These are phyloP conservation scores for Polymixis flavicincta DNA, from an alignment of 2,888 invertebrate genomes.

Conservation along the genomic window DNA sequence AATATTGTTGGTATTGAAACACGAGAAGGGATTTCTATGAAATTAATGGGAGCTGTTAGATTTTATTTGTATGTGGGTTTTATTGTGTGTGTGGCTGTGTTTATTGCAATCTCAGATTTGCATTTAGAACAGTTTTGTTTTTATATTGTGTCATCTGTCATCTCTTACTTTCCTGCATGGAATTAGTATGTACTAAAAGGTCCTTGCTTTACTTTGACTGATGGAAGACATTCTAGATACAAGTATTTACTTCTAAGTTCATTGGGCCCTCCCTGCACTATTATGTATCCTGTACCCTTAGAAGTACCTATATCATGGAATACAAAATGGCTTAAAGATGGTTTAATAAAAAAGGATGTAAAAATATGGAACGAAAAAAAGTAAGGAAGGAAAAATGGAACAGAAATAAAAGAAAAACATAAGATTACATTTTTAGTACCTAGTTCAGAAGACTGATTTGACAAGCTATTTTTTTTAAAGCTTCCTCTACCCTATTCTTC, in stretches of 20 bases:
- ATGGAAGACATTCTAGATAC: background rate
- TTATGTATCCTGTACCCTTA: background rate
- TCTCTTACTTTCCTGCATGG: background rate
- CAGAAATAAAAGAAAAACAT: too few relatives aligned
- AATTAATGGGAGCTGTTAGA: slow-evolving; percentile 49
- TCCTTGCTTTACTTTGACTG: background rate
- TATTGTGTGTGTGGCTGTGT: slow-evolving; percentile 1
- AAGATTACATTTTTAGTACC: too few relatives aligned
- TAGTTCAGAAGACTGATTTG: too few relatives aligned
- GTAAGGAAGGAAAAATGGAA: too few relatives aligned
- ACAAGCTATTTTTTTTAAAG: too few relatives aligned
- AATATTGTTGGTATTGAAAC: slow-evolving; percentile 51
- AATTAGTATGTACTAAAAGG: too few relatives aligned
- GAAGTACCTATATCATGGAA: background rate
- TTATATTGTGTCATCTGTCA: background rate
- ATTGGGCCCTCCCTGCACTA: background rate
- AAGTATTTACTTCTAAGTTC: background rate
- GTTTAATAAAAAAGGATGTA: too few relatives aligned
- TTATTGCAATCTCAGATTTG: background rate
- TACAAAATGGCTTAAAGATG: background rate
- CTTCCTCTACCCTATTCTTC: too few relatives aligned
- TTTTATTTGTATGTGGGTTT: slow-evolving; percentile 53
- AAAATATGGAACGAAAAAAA: too few relatives aligned
- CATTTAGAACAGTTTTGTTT: slow-evolving; percentile 2
- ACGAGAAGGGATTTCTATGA: slow-evolving; percentile 42